Percentiles rank a stretch among this genome's conserved stretches.
phyloP scores from a whole-genome alignment of 2,888 invertebrate genomes.

The Cancer borealis region DNA sequence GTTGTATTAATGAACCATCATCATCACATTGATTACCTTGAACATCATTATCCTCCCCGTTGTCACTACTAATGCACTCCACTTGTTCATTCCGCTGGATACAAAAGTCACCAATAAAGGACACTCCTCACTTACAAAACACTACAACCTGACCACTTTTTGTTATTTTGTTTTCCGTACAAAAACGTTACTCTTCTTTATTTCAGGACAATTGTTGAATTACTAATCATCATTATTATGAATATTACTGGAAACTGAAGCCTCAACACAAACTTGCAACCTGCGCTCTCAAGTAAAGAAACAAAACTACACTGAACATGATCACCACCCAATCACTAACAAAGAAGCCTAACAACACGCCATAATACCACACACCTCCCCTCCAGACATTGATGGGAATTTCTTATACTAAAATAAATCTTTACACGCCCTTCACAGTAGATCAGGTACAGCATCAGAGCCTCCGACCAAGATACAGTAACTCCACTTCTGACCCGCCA shows the following conservation, averaged over 20 bases:
- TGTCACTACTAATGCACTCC: constrained; percentile 28
- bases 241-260: constrained; percentile 5
- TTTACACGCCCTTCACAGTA: constrained; percentile 68
- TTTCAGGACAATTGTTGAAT: constrained; percentile 44
- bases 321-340: constrained; percentile 21
- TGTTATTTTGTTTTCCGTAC: constrained; percentile 59
- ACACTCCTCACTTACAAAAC: constrained; percentile 55
- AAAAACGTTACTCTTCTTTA: constrained; percentile 51
- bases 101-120: constrained; percentile 70
- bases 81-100: constrained; percentile 63
- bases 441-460: constrained; percentile 72
- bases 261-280: constrained; percentile 29
- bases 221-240: background rate
- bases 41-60: background rate
- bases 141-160: constrained; percentile 58
- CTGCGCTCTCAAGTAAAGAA: constrained; percentile 40
- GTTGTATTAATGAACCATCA: background rate
- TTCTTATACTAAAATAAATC: constrained; percentile 74
- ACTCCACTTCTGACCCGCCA: constrained; percentile 31
- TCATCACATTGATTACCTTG: too few relatives aligned
- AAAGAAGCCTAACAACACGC: background rate
- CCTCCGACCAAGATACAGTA: constrained; percentile 52
- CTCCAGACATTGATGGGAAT: constrained; percentile 64
- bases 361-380: constrained; percentile 54
- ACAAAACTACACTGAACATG: background rate